Base-by-base conservation (phyloP, 2,888 invertebrate genomes). In the Alitta virens region DNA sequence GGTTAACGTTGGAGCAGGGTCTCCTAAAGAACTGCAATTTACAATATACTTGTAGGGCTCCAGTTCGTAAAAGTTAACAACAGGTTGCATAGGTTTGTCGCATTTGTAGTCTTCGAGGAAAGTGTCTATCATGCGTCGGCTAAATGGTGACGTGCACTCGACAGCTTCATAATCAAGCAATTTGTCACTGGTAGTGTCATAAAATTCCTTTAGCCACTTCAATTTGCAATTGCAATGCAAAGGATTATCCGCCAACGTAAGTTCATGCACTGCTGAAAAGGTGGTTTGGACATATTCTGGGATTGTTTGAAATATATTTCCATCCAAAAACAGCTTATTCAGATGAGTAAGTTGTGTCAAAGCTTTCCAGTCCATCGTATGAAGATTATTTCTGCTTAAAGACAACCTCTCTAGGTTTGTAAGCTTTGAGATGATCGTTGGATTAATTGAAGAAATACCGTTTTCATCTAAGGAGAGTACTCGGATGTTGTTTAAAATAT, bases 161-260 rank as follows among this genome's bases (percentile, higher is more conserved):
- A 68, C 65, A 24, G 55, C 26, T 2, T 43, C 58, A n/a, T 56
- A 40, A 49, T 68, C 68, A 23, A 65, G 55, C 16, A 33, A 51
- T 33, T 63, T 65, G 63, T 67, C 68, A 12, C 53, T 49, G 25
- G 65, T 54, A 25, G 25, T 49, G 12, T 52, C 56, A 49, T 62
- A 67, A 62, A 65, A 68, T 38, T 60, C 53, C 25, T 56, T 38
- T 46, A 68, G 50, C 68, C 68, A 68, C 18, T 23, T n/a, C 5
- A 68, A 62, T 16, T 66, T 64, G 40, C 68, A 68, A 55, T 68
- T 68, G 54, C 68, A 68, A 51, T 68, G 68, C 25, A 66, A 56
- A n/a, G 65, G 66, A 57, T 68, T 68, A 9, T 46, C 53, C 1
- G 60, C 63, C 14, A 68, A 57, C 43, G 42, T 59, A 27, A 68